Conservation (phyloP, 2,797 vertebrate species). For the Pogoniulus pusillus region DNA sequence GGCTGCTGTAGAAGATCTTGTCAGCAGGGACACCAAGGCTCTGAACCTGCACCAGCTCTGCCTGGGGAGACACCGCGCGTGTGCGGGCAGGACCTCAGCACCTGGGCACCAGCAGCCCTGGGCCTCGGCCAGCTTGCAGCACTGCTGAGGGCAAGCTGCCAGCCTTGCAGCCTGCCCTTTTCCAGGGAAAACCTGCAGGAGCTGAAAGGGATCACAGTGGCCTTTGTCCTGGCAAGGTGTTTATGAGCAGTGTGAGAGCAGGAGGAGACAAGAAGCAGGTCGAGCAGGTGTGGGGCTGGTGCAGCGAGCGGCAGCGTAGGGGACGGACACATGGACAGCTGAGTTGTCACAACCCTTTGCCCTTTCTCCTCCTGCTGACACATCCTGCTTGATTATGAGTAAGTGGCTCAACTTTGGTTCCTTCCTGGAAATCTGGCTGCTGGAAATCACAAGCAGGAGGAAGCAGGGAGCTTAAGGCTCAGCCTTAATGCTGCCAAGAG, state of each 20-base stretch:
- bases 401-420: background rate
- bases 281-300: background rate
- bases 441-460: background rate
- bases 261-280: background rate
- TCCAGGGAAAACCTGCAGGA: background rate
- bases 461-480: background rate
- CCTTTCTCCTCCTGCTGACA: background rate
- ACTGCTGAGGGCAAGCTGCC: rapidly evolving
- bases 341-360: background rate
- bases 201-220: background rate
- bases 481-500: background rate
- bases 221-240: background rate
- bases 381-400: rapidly evolving
- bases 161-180: background rate
- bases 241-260: background rate
- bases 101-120: background rate
- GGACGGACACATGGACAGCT: background rate
- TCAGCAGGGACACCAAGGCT: slow-evolving; percentile 69
- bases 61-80: slow-evolving; percentile 28
- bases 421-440: background rate
- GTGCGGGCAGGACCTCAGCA: background rate
- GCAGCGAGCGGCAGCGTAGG: background rate
- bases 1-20: slow-evolving; percentile 78
- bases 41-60: slow-evolving; percentile 73
- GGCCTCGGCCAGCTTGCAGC: background rate